Evolutionary conservation across 2,888 invertebrate genomes (phyloP).

Genomic region (Archaeoteleia sp.): DNA sequence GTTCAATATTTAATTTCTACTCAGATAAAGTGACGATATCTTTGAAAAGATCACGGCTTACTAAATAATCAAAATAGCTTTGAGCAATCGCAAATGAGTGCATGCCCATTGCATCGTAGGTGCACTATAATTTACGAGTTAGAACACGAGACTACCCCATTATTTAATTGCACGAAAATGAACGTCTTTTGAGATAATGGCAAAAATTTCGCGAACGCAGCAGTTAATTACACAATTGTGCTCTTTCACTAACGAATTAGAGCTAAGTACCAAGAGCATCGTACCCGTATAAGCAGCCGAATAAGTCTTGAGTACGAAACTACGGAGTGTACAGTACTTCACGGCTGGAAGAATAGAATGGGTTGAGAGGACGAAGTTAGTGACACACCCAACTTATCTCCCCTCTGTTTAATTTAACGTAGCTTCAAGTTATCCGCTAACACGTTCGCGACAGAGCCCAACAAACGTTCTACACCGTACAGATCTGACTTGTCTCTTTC

Average conservation of each 20-base stretch:
- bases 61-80: no score
- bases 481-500: constrained; percentile 35
- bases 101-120: no score
- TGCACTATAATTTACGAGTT: constrained; percentile 27
- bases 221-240: constrained; percentile 53
- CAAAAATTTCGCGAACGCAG: constrained; percentile 46
- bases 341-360: constrained; percentile 49
- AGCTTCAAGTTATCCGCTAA: constrained; percentile 68
- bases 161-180: constrained; percentile 49
- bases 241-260: constrained; percentile 54
- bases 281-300: constrained; percentile 53
- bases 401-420: constrained; percentile 70
- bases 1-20: no score
- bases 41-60: no score
- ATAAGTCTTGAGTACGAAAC: constrained; percentile 53
- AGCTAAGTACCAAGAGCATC: constrained; percentile 50
- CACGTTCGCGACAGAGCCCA: constrained; percentile 58
- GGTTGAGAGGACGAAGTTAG: constrained; percentile 60
- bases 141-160: constrained; percentile 27
- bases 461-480: constrained; percentile 55
- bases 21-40: no score
- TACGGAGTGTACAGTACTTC: constrained; percentile 45
- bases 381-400: constrained; percentile 68
- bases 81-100: no score
- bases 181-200: constrained; percentile 46